Conservation (phyloP, 2,888 invertebrate species). For the Apeira syringaria region DNA sequence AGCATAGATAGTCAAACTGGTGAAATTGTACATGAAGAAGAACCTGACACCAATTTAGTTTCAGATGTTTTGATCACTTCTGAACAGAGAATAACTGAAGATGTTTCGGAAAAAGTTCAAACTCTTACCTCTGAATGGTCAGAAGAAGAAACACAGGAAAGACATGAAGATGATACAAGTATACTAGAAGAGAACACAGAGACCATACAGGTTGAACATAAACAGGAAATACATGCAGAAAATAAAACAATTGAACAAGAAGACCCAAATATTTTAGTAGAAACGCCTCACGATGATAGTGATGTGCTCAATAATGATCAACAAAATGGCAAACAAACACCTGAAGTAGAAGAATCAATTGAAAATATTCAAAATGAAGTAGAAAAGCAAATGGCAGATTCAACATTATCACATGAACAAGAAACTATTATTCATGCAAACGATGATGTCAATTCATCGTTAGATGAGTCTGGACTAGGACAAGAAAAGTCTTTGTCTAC, state of each 20-base stretch:
- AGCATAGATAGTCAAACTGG: conserved; percentile 1
- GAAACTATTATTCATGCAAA: conserved; percentile 19
- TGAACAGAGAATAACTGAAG: conserved; percentile 10
- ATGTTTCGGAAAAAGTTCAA: conserved; percentile 45
- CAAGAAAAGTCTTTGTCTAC: conserved; percentile 20
- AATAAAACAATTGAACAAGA: not conserved
- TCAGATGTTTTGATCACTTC: not conserved
- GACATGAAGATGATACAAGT: no score
- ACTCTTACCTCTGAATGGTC: conserved; percentile 66
- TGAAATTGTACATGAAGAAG: conserved; percentile 25
- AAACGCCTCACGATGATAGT: conserved; percentile 21
- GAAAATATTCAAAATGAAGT: conserved; percentile 77
- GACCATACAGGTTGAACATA: no score
- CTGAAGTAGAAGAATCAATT: conserved; percentile 69
- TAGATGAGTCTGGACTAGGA: conserved; percentile 36
- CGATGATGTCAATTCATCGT: conserved; percentile 20
- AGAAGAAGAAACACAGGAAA: conserved; percentile 51
- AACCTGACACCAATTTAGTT: conserved; percentile 7
- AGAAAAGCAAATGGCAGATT: conserved; percentile 53
- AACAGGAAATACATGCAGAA: not conserved
- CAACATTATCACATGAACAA: conserved; percentile 14
- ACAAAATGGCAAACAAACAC: conserved; percentile 25
- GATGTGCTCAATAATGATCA: conserved; percentile 11
- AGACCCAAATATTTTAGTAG: not conserved
- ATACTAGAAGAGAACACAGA: no score